phyloP scores from a whole-genome alignment of 2,888 invertebrate genomes.

The Leptinotarsa tumamoca region DNA sequence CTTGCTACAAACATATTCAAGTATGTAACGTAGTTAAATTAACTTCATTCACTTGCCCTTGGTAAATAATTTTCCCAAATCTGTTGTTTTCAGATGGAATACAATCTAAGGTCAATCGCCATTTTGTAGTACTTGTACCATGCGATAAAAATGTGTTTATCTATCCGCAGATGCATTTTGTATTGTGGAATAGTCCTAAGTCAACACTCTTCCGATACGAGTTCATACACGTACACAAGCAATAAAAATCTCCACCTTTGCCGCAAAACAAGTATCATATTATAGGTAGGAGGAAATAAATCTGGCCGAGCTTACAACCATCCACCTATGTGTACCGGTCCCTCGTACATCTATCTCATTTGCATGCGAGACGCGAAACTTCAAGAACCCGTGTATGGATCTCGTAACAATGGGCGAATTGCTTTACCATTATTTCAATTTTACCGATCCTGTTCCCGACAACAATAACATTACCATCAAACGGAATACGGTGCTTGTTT shows the following conservation, averaged over 20 bases:
- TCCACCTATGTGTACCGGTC: background rate
- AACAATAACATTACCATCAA: conserved; percentile 28
- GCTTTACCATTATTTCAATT: conserved; percentile 21
- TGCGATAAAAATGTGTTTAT: too few relatives aligned
- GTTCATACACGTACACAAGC: background rate
- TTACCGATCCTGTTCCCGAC: conserved; percentile 1
- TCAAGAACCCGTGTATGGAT: conserved; percentile 20
- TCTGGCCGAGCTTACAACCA: conserved; percentile 6
- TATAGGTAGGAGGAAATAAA: conserved; percentile 9
- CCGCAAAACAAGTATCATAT: conserved; percentile 10
- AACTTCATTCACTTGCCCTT: too few relatives aligned
- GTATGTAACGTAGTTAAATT: too few relatives aligned
- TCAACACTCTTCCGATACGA: background rate
- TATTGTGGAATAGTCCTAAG: background rate
- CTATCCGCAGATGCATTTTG: too few relatives aligned
- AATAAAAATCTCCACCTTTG: conserved; percentile 11
- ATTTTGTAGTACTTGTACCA: too few relatives aligned
- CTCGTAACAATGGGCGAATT: conserved; percentile 17
- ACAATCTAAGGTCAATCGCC: too few relatives aligned
- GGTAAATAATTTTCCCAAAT: too few relatives aligned
- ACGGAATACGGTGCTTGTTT: conserved; percentile 22
- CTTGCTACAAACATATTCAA: too few relatives aligned
- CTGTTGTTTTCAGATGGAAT: too few relatives aligned
- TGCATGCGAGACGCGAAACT: conserved; percentile 23
- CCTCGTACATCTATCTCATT: conserved; percentile 5